phyloP scores from a whole-genome alignment of 1,140 invertebrate species.

The Eufriesea mexicana region DNA sequence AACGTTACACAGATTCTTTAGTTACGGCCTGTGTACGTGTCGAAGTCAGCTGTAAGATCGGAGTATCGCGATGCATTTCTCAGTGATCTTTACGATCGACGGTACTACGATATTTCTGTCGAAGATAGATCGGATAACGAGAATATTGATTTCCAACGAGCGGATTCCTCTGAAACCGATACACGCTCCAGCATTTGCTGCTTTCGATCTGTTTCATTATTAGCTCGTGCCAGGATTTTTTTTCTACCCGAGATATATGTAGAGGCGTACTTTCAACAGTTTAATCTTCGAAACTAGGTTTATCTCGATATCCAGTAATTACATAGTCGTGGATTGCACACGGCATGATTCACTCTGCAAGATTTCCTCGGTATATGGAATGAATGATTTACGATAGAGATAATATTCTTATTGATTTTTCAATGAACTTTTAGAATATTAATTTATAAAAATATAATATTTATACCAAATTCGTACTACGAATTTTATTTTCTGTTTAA shows the following conservation, averaged over 20 bases:
- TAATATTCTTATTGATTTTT: too few relatives aligned
- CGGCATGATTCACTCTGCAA: background rate
- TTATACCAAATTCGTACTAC: too few relatives aligned
- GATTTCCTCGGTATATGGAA: background rate
- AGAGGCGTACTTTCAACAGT: background rate
- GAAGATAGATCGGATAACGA: slow-evolving; percentile 30
- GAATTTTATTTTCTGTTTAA: too few relatives aligned
- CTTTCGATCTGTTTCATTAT: background rate
- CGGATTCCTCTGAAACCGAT: slow-evolving; percentile 1
- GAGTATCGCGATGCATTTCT: slow-evolving; percentile 16
- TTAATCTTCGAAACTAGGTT: background rate
- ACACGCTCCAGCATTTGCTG: background rate
- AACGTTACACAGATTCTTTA: slow-evolving; percentile 4
- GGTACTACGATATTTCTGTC: background rate
- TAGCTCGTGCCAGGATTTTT: background rate
- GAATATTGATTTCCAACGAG: slow-evolving; percentile 21
- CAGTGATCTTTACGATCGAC: slow-evolving; percentile 15
- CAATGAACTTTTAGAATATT: too few relatives aligned
- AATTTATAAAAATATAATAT: too few relatives aligned
- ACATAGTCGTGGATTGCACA: background rate
- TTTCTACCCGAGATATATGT: background rate
- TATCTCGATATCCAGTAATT: background rate
- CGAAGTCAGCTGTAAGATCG: slow-evolving; percentile 8
- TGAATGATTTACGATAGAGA: too few relatives aligned
- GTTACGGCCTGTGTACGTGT: background rate